Evolutionary conservation across 1,140 invertebrate genomes (phyloP), one percentile per base, ranked within the genome.

Genomic region (Thaumatotibia leucotreta): DNA sequence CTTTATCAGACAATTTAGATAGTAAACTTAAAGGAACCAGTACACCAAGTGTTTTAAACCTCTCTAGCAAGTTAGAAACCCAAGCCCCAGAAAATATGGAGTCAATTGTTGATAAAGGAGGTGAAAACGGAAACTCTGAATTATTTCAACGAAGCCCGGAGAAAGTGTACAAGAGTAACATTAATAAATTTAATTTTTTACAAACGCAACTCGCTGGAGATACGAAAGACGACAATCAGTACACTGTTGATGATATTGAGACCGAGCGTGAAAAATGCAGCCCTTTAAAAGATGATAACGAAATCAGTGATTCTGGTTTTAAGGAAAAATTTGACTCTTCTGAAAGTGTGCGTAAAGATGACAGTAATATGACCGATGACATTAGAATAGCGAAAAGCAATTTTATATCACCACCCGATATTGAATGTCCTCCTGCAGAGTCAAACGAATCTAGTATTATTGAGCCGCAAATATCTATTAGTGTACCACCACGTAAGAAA

Each of bases 281-380:
- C 58, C 39, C 68, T 50, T 1, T 63, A 58, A 67, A 66, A 49
- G 32, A 49, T 62, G 49, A 62, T 49, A 62, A 61, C 10, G 45
- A 52, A 66, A 61, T 50, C 10, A 45, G 29, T 66, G 32, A 58
- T 27, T 27, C 52, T 27, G 24, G 23, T 49, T 32, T 32, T 61
- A 49, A 69, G 32, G 49, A 58, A 63, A 14, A 63, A 32, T 31
- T 9, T 31, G 61, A 63, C 11, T 52, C 27, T n/a, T 29, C 5
- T 49, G 22, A 52, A 24, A 17, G 17, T 65, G 54, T 66, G 69
- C 22, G 54, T 27, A 69, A 71, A 68, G 68, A 76, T 63, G 72
- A 83, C 9, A 82, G 63, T 74, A 90, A 90, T 71, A 79, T 86
- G 71, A 90, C 86, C 69, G 90, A 91, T 80, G 88, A 90, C 74